These are phyloP conservation scores for Trachymyrmex cornetzi DNA, from an alignment of 1,140 invertebrate species.

Conservation along the genomic window DNA sequence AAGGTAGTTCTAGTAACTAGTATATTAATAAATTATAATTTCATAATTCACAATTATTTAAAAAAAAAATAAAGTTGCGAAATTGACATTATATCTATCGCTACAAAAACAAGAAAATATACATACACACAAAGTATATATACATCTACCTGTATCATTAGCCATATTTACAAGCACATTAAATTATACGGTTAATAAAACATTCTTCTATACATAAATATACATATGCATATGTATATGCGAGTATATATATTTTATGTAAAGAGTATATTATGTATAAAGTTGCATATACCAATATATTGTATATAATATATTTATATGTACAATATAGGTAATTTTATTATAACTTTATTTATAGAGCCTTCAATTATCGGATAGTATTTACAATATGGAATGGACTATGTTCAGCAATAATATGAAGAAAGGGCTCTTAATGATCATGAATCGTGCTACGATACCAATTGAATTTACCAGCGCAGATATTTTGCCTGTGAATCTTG, in stretches of 20 bases:
- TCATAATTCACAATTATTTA: neutral
- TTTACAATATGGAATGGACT: slow-evolving; percentile 56
- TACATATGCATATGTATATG: too few species aligned
- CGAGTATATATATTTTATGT: too few species aligned
- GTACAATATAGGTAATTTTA: neutral
- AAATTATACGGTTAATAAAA: too few species aligned
- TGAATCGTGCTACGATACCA: slow-evolving; percentile 60
- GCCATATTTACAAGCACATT: too few species aligned
- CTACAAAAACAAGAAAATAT: neutral
- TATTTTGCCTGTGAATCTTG: slow-evolving; percentile 54
- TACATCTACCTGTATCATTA: too few species aligned
- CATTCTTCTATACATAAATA: too few species aligned
- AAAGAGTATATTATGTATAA: too few species aligned
- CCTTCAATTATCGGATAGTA: slow-evolving; percentile 17
- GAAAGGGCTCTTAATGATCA: slow-evolving; percentile 54
- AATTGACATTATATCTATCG: neutral
- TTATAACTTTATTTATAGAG: slow-evolving; percentile 35
- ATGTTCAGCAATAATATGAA: neutral
- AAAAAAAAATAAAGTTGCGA: neutral
- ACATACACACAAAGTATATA: neutral
- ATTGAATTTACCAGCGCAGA: slow-evolving; percentile 44
- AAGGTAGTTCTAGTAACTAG: slow-evolving; percentile 25
- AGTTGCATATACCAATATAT: too few species aligned
- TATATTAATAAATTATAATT: neutral
- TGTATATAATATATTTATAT: neutral